Conservation (phyloP, 2,888 invertebrate genomes). For the Opisthograptis luteolata region DNA sequence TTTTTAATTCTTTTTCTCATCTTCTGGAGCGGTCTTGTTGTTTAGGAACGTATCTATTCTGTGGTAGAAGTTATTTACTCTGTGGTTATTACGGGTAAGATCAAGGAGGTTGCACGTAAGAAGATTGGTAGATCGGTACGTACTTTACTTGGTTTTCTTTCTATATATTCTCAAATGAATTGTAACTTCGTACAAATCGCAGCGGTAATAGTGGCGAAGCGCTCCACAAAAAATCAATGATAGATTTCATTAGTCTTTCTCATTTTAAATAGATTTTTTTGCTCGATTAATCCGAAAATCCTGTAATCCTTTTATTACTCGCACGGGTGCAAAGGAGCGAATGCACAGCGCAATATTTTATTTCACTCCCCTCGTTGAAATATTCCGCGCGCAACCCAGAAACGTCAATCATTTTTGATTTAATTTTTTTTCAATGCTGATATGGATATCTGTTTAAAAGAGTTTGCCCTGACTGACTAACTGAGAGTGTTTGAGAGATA, state of each 20-base stretch:
- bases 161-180: too few relatives aligned
- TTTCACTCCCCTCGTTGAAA: conserved; percentile 22
- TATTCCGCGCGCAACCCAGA: conserved; percentile 41
- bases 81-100: too few relatives aligned
- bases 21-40: conserved; percentile 65
- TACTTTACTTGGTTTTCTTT: background rate
- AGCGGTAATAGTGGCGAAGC: too few relatives aligned
- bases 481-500: too few relatives aligned
- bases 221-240: too few relatives aligned
- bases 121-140: too few relatives aligned
- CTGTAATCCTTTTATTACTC: conserved; percentile 14
- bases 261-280: too few relatives aligned
- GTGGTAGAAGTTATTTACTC: too few relatives aligned
- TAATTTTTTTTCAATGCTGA: conserved; percentile 7
- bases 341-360: conserved; percentile 12
- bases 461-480: background rate
- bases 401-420: conserved; percentile 47
- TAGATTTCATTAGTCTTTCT: too few relatives aligned
- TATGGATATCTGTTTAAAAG: background rate
- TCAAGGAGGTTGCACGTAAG: too few relatives aligned
- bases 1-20: conserved; percentile 82
- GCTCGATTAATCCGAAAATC: too few relatives aligned
- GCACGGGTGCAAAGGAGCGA: conserved; percentile 6
- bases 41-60: background rate
- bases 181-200: background rate